These are phyloP conservation scores for Datnioides undecimradiatus DNA, from an alignment of 2,113 vertebrate genomes.

Conservation along the genomic window DNA sequence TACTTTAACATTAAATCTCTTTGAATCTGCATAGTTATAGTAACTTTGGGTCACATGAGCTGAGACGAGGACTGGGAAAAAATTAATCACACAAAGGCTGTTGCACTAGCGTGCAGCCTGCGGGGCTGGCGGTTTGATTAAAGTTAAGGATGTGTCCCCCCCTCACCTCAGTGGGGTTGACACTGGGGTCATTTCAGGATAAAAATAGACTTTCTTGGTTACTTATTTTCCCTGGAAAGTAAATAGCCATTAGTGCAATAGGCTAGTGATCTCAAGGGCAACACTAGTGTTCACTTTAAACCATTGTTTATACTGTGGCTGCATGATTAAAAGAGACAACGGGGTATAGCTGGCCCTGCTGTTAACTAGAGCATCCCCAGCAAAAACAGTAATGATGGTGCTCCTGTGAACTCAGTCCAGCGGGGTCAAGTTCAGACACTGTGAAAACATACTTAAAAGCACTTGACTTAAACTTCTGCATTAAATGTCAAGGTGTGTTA, in stretches of 20 bases:
- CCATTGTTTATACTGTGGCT: conserved; percentile 64
- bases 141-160: conserved; percentile 65
- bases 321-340: conserved; percentile 72
- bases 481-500: conserved; percentile 51
- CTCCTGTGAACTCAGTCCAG: conserved; percentile 55
- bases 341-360: conserved; percentile 29
- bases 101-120: conserved; percentile 59
- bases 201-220: conserved; percentile 75
- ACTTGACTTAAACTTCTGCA: conserved; percentile 59
- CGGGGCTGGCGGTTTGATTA: conserved; percentile 61
- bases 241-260: conserved; percentile 76
- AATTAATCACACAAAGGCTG: conserved; percentile 50
- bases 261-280: conserved; percentile 73
- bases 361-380: conserved; percentile 50
- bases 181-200: conserved; percentile 67
- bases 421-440: conserved; percentile 62
- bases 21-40: conserved; percentile 30
- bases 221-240: conserved; percentile 73
- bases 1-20: conserved; percentile 50
- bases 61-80: conserved; percentile 43
- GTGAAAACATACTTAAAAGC: conserved; percentile 68
- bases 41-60: conserved; percentile 52
- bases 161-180: conserved; percentile 60
- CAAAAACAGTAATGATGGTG: conserved; percentile 60
- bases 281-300: conserved; percentile 49